These are phyloP conservation scores for Cylindroiulus punctatus DNA, from an alignment of 2,888 invertebrate species.

Conservation along the genomic window DNA sequence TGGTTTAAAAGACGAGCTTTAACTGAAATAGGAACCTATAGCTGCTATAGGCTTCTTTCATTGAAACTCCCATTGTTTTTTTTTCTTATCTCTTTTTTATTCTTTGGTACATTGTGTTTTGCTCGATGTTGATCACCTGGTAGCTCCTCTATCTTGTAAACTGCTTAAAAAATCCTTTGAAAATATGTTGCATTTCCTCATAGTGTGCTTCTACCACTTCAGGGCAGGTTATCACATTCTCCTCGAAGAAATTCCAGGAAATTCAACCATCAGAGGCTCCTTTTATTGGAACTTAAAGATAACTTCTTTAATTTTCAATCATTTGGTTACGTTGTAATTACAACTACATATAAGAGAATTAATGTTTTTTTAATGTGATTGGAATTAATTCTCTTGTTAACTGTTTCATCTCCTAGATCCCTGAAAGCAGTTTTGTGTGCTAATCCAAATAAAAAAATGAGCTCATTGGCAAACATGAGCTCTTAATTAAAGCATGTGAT, in stretches of 20 bases:
- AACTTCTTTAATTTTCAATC: background rate
- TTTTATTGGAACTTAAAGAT: background rate
- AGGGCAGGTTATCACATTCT: background rate
- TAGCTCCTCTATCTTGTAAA: background rate
- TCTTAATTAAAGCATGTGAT: too few relatives aligned
- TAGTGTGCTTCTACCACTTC: background rate
- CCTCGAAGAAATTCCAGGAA: background rate
- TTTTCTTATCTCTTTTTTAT: background rate
- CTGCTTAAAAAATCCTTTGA: too few relatives aligned
- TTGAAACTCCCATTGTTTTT: background rate
- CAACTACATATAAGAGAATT: too few relatives aligned
- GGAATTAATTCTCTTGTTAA: background rate
- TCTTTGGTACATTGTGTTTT: background rate
- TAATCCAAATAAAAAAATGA: too few relatives aligned
- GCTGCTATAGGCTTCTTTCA: background rate
- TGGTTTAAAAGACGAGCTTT: too few relatives aligned
- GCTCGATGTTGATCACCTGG: constrained; percentile 28
- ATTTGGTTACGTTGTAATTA: too few relatives aligned
- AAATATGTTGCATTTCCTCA: background rate
- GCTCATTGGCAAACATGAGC: too few relatives aligned
- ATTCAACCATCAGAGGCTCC: too few relatives aligned
- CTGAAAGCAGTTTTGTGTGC: background rate
- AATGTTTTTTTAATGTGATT: too few relatives aligned
- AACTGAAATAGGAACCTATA: background rate
- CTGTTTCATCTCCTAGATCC: background rate